phyloP scores from a whole-genome alignment of 2,797 vertebrate species.

The Coregonus suidteri region DNA sequence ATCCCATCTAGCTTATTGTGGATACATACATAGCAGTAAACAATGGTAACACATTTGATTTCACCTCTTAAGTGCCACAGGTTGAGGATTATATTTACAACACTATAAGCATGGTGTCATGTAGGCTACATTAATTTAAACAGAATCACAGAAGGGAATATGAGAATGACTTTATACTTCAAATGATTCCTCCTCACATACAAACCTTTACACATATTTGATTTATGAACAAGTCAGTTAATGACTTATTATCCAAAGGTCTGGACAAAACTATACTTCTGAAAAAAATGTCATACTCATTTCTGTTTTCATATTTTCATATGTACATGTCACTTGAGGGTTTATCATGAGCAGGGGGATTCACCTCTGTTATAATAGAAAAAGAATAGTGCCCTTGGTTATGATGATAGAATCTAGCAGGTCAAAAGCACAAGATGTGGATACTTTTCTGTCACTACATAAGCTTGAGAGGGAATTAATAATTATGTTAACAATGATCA shows the following conservation, averaged over 20 bases:
- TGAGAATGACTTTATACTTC: conserved; percentile 51
- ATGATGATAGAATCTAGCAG: neutral
- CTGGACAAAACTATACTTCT: no score
- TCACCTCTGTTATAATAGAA: neutral
- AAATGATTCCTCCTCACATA: conserved; percentile 57
- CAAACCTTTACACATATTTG: neutral
- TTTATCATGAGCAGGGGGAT: neutral
- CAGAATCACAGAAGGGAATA: conserved; percentile 60
- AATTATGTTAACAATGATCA: conserved; percentile 33
- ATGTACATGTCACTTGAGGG: conserved; percentile 28
- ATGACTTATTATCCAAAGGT: conserved; percentile 1
- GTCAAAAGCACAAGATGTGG: neutral
- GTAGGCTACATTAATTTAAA: conserved; percentile 69
- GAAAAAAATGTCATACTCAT: no score
- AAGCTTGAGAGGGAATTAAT: neutral
- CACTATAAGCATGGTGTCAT: conserved; percentile 70
- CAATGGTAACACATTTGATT: conserved; percentile 65
- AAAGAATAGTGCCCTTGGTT: neutral
- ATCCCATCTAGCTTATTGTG: conserved; percentile 73
- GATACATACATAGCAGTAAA: conserved; percentile 75
- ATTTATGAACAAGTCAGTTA: neutral
- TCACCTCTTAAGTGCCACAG: conserved; percentile 76
- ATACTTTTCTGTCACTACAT: neutral
- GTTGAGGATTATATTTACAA: conserved; percentile 73
- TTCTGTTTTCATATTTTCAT: neutral